These are phyloP conservation scores for Molothrus aeneus DNA, from an alignment of 2,797 vertebrate genomes.

Conservation along the genomic window DNA sequence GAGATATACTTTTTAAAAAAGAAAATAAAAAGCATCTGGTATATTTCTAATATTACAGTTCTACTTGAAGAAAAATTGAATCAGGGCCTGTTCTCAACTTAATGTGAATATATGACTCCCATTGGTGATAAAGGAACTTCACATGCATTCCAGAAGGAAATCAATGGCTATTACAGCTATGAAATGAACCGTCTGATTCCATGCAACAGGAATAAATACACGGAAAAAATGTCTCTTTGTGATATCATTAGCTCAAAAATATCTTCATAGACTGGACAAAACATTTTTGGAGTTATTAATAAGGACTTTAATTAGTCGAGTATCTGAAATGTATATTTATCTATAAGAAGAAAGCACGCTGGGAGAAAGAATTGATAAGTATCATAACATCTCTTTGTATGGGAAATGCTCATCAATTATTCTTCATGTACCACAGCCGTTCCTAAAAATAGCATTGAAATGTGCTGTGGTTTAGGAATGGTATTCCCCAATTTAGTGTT, in stretches of 20 bases:
- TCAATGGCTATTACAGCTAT: neutral
- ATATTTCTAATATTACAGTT: neutral
- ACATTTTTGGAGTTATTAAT: neutral
- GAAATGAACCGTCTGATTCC: neutral
- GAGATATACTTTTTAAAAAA: neutral
- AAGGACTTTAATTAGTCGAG: neutral
- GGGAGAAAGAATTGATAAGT: neutral
- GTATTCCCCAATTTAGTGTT: neutral
- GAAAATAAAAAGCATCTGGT: neutral
- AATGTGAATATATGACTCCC: neutral
- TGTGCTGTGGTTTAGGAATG: neutral
- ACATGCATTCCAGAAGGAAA: neutral
- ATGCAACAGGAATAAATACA: neutral
- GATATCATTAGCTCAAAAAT: neutral
- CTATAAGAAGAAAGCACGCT: neutral
- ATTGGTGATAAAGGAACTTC: slow-evolving; percentile 9
- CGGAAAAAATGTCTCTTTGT: neutral
- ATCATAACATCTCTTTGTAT: neutral
- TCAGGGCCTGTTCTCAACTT: neutral
- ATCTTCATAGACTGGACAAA: neutral
- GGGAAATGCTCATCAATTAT: neutral
- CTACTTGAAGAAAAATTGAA: neutral
- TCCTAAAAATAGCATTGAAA: neutral
- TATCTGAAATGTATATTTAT: neutral
- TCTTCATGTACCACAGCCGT: neutral